Evolutionary conservation across 1,140 invertebrate genomes (phyloP), one percentile per base, ranked within the genome.

Genomic region (Drosophila subpulchrella): DNA sequence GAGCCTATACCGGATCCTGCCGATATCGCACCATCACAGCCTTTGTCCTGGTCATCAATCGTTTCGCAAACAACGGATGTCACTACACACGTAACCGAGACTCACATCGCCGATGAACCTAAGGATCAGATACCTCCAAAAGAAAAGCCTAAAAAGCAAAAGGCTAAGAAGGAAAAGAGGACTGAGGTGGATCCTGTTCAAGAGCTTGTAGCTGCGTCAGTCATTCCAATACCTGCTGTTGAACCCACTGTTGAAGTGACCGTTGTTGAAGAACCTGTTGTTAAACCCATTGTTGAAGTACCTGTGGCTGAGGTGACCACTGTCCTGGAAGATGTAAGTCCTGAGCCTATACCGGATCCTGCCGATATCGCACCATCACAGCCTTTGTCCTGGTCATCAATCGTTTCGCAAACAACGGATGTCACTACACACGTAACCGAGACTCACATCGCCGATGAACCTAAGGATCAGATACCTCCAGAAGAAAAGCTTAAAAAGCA

Each of bases 31-130:
- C 20, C 41, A 11, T 2, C 24, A 27, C 24, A 51, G 6, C 30
- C 50, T 54, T 2, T 44, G 41, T 44, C 41, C 3, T 44, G 41
- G 41, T 44, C 41, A 2, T 44, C 41, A 1, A 44, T 44, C 1
- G 41, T 44, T 17, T 44, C 41, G 10, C 41, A 44, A 44, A 44
- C 41, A 44, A 44, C 41, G 15, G 41, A 44, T 20, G 41, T 44
- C 41, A 17, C 41, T 17, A 44, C 41, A 44, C 8, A 10, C 10
- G 15, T 44, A 7, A 44, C 8, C 15, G 41, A 44, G 15, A 10
- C 15, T 4, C 15, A 15, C 7, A 10, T 11, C 41, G 15, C 15
- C 15, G 41, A 44, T 11, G 41, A 44, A 17, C 15, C 15, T 3
- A 3, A 44, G 10, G 15, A 17, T 10, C 41, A 44, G 10, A 17